These are phyloP conservation scores for Heliothis virescens DNA, from an alignment of 1,140 invertebrate genomes.

Conservation along the genomic window DNA sequence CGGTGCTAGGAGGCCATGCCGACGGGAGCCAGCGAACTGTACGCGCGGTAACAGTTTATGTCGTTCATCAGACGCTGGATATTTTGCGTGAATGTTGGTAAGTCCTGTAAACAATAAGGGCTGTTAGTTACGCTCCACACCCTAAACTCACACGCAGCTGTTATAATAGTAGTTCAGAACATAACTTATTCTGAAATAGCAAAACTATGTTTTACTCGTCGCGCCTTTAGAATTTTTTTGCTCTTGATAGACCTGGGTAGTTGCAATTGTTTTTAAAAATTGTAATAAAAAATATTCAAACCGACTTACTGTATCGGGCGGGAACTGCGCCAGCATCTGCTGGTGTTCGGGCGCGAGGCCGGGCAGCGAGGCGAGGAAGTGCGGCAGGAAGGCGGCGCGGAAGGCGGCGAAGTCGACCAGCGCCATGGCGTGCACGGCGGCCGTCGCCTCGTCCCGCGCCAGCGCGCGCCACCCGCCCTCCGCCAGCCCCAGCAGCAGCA, in stretches of 20 bases:
- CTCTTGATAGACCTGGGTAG: too few relatives aligned
- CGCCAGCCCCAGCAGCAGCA: slow-evolving; percentile 90
- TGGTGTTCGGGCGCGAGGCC: slow-evolving; percentile 89
- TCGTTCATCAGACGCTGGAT: slow-evolving; percentile 93
- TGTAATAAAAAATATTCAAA: slow-evolving; percentile 53
- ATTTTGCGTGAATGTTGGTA: slow-evolving; percentile 93
- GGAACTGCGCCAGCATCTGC: slow-evolving; percentile 88
- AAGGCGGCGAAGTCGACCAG: slow-evolving; percentile 92
- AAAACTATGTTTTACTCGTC: too few relatives aligned
- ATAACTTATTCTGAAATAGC: too few relatives aligned
- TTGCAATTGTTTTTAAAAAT: too few relatives aligned
- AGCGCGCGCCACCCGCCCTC: slow-evolving; percentile 91
- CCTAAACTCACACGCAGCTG: too few relatives aligned
- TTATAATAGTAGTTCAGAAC: too few relatives aligned
- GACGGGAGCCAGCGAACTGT: slow-evolving; percentile 65
- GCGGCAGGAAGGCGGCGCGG: slow-evolving; percentile 91
- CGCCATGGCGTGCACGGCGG: slow-evolving; percentile 93
- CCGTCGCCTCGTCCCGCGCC: slow-evolving; percentile 93
- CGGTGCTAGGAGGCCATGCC: slow-evolving; percentile 60
- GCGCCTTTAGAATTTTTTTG: too few relatives aligned
- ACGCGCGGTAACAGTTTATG: slow-evolving; percentile 90
- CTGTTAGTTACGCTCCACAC: background rate
- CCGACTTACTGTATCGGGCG: slow-evolving; percentile 90
- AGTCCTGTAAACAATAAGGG: slow-evolving; percentile 88
- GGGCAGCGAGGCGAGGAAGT: slow-evolving; percentile 90